A percentile compares a stretch with the other conserved stretches of the same genome.
These are phyloP conservation scores for Megaceryle maxima DNA, from an alignment of 2,113 vertebrate species.

Conservation along the genomic window DNA sequence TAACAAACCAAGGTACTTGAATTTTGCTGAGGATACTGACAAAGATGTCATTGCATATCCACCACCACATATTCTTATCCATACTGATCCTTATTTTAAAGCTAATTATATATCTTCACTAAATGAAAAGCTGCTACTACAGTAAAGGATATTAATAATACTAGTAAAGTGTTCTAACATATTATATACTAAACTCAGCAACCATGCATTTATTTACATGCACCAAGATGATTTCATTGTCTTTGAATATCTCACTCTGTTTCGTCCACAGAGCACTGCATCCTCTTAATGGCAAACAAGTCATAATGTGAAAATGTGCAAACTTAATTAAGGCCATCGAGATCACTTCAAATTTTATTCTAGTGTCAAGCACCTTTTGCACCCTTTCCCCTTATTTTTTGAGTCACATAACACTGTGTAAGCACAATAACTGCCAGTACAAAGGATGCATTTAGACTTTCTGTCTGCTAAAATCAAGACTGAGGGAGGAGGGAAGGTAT, in stretches of 20 bases:
- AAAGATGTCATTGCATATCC: neutral
- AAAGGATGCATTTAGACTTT: neutral
- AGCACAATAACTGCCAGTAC: neutral
- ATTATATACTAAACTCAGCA: neutral
- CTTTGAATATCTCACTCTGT: neutral
- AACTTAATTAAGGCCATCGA: slow-evolving; percentile 10
- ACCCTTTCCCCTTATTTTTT: neutral
- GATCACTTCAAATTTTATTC: neutral
- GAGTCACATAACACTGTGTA: neutral
- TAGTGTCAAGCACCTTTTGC: neutral
- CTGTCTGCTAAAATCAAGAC: neutral
- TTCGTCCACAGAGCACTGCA: neutral
- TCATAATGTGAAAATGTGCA: neutral
- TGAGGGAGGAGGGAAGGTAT: neutral
- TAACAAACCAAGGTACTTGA: neutral
- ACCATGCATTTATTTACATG: neutral
- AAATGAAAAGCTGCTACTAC: neutral
- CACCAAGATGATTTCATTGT: neutral
- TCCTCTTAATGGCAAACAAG: neutral
- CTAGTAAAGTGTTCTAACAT: neutral
- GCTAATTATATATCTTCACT: neutral
- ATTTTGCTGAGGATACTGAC: neutral
- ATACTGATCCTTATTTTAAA: neutral
- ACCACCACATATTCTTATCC: neutral
- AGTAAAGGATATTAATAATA: neutral